Evolutionary conservation across 2,797 vertebrate genomes (phyloP), one percentile per base, ranked within the genome.

Genomic region (Ambastaia sidthimunki): DNA sequence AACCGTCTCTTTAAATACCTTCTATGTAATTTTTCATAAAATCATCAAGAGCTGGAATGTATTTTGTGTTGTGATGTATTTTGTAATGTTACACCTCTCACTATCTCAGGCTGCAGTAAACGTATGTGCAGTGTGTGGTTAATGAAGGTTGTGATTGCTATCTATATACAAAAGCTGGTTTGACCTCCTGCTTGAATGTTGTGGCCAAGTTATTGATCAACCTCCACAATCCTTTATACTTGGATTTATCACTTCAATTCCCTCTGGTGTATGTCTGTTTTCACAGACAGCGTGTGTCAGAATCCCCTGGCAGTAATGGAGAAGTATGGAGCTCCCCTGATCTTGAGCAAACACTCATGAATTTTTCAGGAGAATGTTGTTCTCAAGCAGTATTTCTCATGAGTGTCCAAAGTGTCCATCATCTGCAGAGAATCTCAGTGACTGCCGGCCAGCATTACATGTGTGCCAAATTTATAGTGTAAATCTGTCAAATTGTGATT

Each of bases 321-420:
- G 21, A 54, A 55, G 23, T 28, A 81, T 71, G 71, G 72, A 34
- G 70, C 74, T 68, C 65, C 59, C 21, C 50, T 63, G 72, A 25
- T 63, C 77, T 50, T 54, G 62, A 25, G 59, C n/a, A 83, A 85
- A 79, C 79, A 59, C 37, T 59, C 67, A 76, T 76, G 41, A 60
- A 81, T 82, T 76, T 80, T 82, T 81, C 60, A 85, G 69, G 80
- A 62, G 3, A 28, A 82, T 76, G 25, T 19, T 74, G 71, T 68
- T 80, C 76, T 77, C 69, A 13, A 31, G n/a, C 44, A 60, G 57
- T n/a, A 70, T 75, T 62, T 25, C 11, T 71, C 59, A 63, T 63
- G 52, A 60, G 5, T 28, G 62, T 47, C 48, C 31, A 63, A 31
- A 41, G 57, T 63, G 67, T 19, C 25, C 1, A 78, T 78, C 67